phyloP scores from a whole-genome alignment of 2,113 vertebrate genomes.

The Acinonyx jubatus region DNA sequence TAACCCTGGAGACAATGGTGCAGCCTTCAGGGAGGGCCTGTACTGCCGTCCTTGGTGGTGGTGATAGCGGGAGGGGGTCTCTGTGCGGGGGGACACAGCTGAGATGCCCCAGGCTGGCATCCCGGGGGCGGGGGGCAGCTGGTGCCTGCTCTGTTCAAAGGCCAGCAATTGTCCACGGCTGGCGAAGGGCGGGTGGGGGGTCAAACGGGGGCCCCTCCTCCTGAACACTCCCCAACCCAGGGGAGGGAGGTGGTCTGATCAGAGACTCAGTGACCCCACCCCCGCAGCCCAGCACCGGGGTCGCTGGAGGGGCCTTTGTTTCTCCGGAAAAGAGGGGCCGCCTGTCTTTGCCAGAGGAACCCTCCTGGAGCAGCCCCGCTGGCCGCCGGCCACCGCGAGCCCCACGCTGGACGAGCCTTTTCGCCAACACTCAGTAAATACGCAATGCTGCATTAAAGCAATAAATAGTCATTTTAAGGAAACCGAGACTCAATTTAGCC shows the following conservation, averaged over 20 bases:
- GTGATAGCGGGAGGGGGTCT: neutral
- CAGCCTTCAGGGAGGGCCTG: neutral
- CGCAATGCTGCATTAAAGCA: constrained; percentile 66
- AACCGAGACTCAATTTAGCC: constrained; percentile 76
- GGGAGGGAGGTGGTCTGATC: neutral
- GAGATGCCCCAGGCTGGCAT: constrained; percentile 75
- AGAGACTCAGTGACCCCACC: constrained; percentile 7
- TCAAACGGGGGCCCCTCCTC: neutral
- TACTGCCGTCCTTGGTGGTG: neutral
- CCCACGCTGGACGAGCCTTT: neutral
- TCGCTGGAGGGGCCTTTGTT: constrained; percentile 50
- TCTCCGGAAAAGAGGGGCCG: neutral
- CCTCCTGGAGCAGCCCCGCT: neutral
- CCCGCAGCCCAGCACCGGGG: constrained; percentile 34
- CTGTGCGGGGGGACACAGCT: constrained; percentile 62
- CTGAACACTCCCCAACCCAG: neutral
- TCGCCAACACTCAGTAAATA: constrained; percentile 72
- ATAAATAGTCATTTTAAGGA: constrained; percentile 79
- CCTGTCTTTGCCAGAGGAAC: neutral
- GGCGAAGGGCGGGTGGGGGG: neutral
- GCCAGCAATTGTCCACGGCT: constrained; percentile 72
- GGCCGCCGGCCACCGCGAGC: neutral
- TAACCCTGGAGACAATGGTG: constrained; percentile 56
- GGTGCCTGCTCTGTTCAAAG: constrained; percentile 72
- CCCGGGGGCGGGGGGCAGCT: constrained; percentile 68